phyloP scores from a whole-genome alignment of 2,797 vertebrate genomes.

The Anabas testudineus region DNA sequence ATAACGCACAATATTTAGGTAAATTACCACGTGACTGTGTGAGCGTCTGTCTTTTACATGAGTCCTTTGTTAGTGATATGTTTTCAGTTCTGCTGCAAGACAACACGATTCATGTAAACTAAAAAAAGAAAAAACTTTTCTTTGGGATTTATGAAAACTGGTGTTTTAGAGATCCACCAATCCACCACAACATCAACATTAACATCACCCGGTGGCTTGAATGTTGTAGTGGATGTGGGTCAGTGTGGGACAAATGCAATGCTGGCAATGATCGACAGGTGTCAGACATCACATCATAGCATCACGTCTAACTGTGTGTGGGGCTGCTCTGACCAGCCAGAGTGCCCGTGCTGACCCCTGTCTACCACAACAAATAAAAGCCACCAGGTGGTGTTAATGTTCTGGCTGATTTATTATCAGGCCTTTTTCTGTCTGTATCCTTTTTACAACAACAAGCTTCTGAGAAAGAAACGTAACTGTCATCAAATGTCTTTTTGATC shows the following conservation, averaged over 20 bases:
- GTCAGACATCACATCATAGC: not conserved
- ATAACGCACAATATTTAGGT: constrained; percentile 5
- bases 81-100: constrained; percentile 4
- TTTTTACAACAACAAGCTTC: not conserved
- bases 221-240: too few relatives aligned
- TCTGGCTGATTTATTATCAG: not conserved
- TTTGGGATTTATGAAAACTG: not conserved
- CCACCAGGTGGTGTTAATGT: not conserved
- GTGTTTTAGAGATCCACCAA: not conserved
- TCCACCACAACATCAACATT: too few relatives aligned
- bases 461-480: not conserved
- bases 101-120: not conserved
- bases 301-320: too few relatives aligned
- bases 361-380: not conserved
- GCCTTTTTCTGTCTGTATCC: not conserved
- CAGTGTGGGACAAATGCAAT: not conserved
- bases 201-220: too few relatives aligned
- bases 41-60: not conserved
- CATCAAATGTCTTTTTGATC: not conserved
- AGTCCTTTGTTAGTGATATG: not conserved
- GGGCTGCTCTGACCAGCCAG: too few relatives aligned
- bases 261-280: not conserved
- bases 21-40: not conserved
- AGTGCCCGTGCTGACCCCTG: not conserved
- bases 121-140: not conserved